Percentiles rank a stretch among this genome's conserved stretches.
phyloP scores from a whole-genome alignment of 2,888 invertebrate species.

The Lasioglossum lativentre region DNA sequence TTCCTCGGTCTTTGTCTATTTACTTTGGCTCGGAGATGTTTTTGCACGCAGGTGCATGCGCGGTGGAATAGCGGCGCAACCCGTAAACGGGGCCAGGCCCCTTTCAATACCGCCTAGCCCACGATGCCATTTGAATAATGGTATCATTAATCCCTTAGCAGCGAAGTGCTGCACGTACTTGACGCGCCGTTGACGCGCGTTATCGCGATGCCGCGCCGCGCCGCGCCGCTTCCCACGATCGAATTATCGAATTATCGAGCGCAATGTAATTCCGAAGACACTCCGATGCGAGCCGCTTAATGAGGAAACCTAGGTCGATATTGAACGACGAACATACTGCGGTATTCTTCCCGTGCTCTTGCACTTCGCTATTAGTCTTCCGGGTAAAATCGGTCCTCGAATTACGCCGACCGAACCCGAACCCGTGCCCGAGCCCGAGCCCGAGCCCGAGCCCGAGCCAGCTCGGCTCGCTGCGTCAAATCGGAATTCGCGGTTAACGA shows the following conservation, averaged over 20 bases:
- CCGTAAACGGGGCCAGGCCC: slow-evolving; percentile 15
- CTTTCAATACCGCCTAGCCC: slow-evolving; percentile 39
- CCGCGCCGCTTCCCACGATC: slow-evolving; percentile 15
- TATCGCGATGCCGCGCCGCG: not conserved
- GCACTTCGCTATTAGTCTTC: not conserved
- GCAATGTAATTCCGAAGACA: slow-evolving; percentile 13
- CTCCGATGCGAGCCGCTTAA: slow-evolving; percentile 1
- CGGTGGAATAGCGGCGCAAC: slow-evolving; percentile 21
- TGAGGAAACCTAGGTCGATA: slow-evolving; percentile 6
- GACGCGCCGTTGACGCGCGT: slow-evolving; percentile 8
- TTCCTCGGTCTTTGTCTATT: slow-evolving; percentile 38
- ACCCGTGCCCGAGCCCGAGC: too few species aligned
- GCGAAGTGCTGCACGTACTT: slow-evolving; percentile 32
- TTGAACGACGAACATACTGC: not conserved
- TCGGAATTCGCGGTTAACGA: not conserved
- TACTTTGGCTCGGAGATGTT: slow-evolving; percentile 33
- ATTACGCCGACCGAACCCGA: too few species aligned
- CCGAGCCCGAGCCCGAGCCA: too few species aligned
- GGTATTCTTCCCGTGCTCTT: not conserved
- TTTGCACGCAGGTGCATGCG: slow-evolving; percentile 17
- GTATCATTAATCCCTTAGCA: slow-evolving; percentile 58
- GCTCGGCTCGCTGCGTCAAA: not conserved
- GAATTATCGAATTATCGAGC: slow-evolving; percentile 41
- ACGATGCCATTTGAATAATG: slow-evolving; percentile 56
- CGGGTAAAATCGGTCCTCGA: not conserved